A percentile compares a stretch with the other conserved stretches of the same genome.
Conservation (phyloP, 2,888 invertebrate species). For the Epinotia demarniana region DNA sequence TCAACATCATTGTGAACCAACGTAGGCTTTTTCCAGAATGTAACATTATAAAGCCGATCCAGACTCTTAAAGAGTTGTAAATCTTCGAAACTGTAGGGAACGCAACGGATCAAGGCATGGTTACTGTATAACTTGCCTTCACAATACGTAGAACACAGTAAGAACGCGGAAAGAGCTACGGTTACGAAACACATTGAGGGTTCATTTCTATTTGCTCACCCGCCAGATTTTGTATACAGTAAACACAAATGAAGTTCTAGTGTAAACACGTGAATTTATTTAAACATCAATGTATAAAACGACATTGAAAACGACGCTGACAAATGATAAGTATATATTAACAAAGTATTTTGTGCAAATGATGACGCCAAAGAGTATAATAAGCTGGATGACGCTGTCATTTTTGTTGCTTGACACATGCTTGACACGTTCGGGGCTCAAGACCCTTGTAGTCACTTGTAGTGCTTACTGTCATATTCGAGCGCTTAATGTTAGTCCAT, state of each 20-base stretch:
- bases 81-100: constrained; percentile 59
- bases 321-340: too few species aligned
- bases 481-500: too few species aligned
- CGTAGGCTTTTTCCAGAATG: constrained; percentile 67
- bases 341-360: too few species aligned
- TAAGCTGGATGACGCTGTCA: background rate
- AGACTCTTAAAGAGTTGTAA: constrained; percentile 62
- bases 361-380: too few species aligned
- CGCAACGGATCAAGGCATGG: constrained; percentile 64
- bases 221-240: background rate
- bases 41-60: constrained; percentile 53
- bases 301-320: background rate
- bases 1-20: constrained; percentile 61
- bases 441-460: too few species aligned
- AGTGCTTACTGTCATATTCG: too few species aligned
- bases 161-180: background rate
- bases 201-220: background rate
- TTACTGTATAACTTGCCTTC: constrained; percentile 58
- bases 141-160: background rate
- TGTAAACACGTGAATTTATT: background rate
- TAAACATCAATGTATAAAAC: background rate
- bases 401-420: too few species aligned
- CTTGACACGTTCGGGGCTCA: too few species aligned
- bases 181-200: background rate
- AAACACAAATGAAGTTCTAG: background rate